Evolutionary conservation across 2,888 invertebrate genomes (phyloP).

Genomic region (Taphrorychus bicolor): DNA sequence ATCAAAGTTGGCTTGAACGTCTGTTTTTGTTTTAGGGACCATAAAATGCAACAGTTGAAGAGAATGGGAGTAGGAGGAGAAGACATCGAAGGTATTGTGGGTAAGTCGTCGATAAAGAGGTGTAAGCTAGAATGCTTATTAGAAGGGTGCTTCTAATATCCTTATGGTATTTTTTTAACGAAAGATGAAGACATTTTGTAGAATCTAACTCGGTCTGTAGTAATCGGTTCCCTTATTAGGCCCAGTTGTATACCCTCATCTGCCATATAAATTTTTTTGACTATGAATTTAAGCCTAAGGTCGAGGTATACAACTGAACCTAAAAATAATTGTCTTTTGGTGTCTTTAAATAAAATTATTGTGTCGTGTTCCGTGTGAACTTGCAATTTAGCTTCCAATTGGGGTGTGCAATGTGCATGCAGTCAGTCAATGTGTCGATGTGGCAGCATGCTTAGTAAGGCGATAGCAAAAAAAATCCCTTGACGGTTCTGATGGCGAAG

Average conservation of each 20-base stretch:
- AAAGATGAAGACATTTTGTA: no score
- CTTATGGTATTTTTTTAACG: no score
- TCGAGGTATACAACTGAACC: no score
- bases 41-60: conserved; percentile 80
- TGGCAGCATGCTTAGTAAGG: conserved; percentile 15
- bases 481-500: not conserved
- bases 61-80: conserved; percentile 69
- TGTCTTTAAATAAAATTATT: not conserved
- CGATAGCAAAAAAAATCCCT: not conserved
- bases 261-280: no score
- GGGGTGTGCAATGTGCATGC: conserved; percentile 18
- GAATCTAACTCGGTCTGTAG: no score
- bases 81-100: conserved; percentile 33
- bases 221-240: no score
- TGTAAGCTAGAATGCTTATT: not conserved
- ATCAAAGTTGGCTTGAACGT: no score
- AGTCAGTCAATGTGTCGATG: conserved; percentile 13
- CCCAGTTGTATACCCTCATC: no score
- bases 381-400: conserved; percentile 26
- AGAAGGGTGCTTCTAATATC: no score
- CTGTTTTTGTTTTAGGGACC: conserved; percentile 79
- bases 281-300: no score
- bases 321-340: not conserved
- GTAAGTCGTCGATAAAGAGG: conserved; percentile 9
- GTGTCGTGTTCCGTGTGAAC: conserved; percentile 27